Evolutionary conservation across 2,797 vertebrate genomes (phyloP), one percentile per base, ranked within the genome.

Genomic region (Parambassis ranga): DNA sequence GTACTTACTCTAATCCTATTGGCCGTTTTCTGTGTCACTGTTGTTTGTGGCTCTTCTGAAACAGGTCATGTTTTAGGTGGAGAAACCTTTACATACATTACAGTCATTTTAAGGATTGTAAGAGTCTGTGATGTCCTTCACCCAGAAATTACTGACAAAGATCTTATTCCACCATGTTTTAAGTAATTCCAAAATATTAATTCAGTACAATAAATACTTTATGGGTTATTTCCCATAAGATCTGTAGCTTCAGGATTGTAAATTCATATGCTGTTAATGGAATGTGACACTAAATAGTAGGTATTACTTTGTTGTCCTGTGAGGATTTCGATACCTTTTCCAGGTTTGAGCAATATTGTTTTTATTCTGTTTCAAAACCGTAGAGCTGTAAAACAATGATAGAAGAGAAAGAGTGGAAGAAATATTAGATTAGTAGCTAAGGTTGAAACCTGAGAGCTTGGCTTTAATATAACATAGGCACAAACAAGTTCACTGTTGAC

Each of bases 131-230:
- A 27, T 23, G 13, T 24, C 11, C 27, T 6, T 56, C 10, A 15
- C 0, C 6, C 35, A 42, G 24, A 37, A 51, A 51, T 50, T 7
- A 3, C 43, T 52, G n/a, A 18, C 19, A 4, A 9, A 26, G 47
- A 36, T 55, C 49, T 53, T 8, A 47, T 32, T 58, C 10, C 41
- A 32, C 28, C 24, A 44, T 57, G 31, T 44, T 16, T 43, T 60
- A 56, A 56, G 30, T 60, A 0, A 64, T 60, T 61, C 50, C 11
- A 42, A 60, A 66, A 52, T 61, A 78, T 75, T 78, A 1, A 65
- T 56, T 63, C 18, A 39, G 24, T 59, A 24, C 71, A 19, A 57
- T 71, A 19, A 57, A 74, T 76, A 64, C 57, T 72, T 8, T 13
- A 50, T 22, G 15, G 59, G 47, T 57, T 61, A 55, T 53, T 50